Base-by-base conservation (phyloP, 2,888 invertebrate species). In the Ashinkailepas kermadecensis region DNA sequence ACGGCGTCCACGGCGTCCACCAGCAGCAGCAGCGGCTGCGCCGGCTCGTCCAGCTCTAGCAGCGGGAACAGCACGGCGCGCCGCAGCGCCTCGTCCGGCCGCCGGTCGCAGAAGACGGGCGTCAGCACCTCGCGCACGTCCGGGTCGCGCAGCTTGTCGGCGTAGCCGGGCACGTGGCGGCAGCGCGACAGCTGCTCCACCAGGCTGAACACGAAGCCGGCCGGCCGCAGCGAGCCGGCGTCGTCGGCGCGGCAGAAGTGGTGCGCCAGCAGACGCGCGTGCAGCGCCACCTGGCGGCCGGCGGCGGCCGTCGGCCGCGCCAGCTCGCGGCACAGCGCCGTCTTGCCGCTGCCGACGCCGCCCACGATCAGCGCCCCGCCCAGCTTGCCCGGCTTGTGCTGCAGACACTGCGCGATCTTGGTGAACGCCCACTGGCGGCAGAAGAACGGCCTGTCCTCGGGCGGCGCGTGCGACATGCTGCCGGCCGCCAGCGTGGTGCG, bases 391-490 rank as follows among this genome's bases (percentile, higher is more conserved):
- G 94, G 93, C 83, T 96, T 89, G 88, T 95, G 95, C 86, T 98
- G 97, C 85, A 98, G 87, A 85, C 96, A 96, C 86, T 97, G 93
- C 2, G 93, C 93, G 64, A 98, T 91, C 88, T 98, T 97, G 88
- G 95, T 94, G 86, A 97, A 95, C 11, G 95, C 95, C 97, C 97
- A 98, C 88, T 98, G 97, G 13, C 97, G 91, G 87, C 95, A 95
- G 89, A 93, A 95, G 89, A 96, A 95, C 82, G 91, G 90, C 85
- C 93, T 91, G 78, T 87, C 87, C 84, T 87, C 86, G 59, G 84
- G 74, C 81, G 70, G 83, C 81, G 25, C 25, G 11, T 1, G 67
- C 23, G 25, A 21, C 67, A 59, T 59, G 59, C 3, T 15, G 59
- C 59, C 7, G 59, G 59, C 59, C 59, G 59, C 59, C 59, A 15